phyloP scores from a whole-genome alignment of 2,797 vertebrate species.

The Rhinichthys osculus region DNA sequence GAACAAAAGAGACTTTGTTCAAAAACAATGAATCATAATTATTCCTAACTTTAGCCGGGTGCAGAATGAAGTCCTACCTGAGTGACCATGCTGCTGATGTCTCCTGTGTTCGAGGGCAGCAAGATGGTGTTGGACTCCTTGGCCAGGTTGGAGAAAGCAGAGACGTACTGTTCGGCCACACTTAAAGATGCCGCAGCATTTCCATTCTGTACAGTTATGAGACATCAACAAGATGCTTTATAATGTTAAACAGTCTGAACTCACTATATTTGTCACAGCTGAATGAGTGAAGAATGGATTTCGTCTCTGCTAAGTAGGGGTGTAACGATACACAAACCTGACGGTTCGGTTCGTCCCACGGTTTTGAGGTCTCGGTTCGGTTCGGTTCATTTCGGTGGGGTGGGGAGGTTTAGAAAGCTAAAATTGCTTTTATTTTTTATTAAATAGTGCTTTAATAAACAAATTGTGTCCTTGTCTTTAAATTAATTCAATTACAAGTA shows the following conservation, averaged over 20 bases:
- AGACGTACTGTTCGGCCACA: slow-evolving; percentile 93
- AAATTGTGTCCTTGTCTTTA: too few relatives aligned
- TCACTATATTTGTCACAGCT: background rate
- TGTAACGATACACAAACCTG: too few relatives aligned
- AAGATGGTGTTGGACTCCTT: slow-evolving; percentile 94
- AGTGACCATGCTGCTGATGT: slow-evolving; percentile 90
- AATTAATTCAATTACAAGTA: too few relatives aligned
- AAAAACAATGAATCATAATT: background rate
- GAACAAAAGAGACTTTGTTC: background rate
- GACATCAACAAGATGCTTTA: background rate
- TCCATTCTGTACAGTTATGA: slow-evolving; percentile 82
- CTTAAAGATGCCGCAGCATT: slow-evolving; percentile 87
- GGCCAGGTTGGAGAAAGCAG: slow-evolving; percentile 92
- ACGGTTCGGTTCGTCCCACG: too few relatives aligned
- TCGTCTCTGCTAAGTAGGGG: background rate
- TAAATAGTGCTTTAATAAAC: too few relatives aligned
- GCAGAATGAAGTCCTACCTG: slow-evolving; percentile 80
- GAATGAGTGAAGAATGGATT: background rate
- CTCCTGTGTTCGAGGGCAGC: slow-evolving; percentile 87
- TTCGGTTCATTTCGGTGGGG: too few relatives aligned
- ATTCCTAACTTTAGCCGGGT: background rate
- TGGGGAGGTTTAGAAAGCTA: too few relatives aligned
- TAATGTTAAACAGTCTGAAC: background rate
- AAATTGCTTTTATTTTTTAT: too few relatives aligned
- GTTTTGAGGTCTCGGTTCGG: too few relatives aligned